Evolutionary conservation across 2,888 invertebrate species (phyloP), one percentile per base, ranked within the genome.

Genomic region (Euclidia mi): DNA sequence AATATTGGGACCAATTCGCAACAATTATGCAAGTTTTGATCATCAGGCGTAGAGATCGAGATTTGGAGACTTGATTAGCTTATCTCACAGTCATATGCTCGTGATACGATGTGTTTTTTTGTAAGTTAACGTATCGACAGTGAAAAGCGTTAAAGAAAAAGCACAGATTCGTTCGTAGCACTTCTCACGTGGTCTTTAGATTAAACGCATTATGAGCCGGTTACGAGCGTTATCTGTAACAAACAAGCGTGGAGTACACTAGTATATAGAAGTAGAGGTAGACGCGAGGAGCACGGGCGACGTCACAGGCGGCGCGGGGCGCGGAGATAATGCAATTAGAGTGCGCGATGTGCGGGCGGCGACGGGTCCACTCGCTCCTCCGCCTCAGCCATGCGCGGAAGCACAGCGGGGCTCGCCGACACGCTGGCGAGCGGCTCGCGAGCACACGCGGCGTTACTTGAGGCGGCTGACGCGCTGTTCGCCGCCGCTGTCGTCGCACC

Each of bases 401-500:
- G 96, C 90, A 96, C 95, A 69, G 96, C 96, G 78, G 96, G 96
- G 52, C 94, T 96, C 77, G 95, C 96, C 67, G 96, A 95, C 79
- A 95, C 95, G 79, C 93, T 96, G 76, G 95, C 95, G 84, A 94
- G 95, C 76, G 94, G 93, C 61, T 95, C 95, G 81, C 89, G 89
- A 76, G 89, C 87, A 74, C 89, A 84, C 84, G 87, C 84, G 79
- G 91, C 81, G 61, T 89, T 97, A 45, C 94, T 98, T 47, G 96
- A 96, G 61, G 85, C 96, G 68, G 92, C 98, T 62, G 98, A 98
- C 88, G 95, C 95, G 29, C 81, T 96, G 14, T 95, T 98, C 85
- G 96, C 98, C 46, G 95, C 96, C 67, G 81, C 95, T 9, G 94
- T 98, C 29, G 96, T 98, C 12, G 97, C 97, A 1, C 98, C 98